These are phyloP conservation scores for Auanema freiburgensis DNA, from an alignment of 2,888 invertebrate species.

Conservation along the genomic window DNA sequence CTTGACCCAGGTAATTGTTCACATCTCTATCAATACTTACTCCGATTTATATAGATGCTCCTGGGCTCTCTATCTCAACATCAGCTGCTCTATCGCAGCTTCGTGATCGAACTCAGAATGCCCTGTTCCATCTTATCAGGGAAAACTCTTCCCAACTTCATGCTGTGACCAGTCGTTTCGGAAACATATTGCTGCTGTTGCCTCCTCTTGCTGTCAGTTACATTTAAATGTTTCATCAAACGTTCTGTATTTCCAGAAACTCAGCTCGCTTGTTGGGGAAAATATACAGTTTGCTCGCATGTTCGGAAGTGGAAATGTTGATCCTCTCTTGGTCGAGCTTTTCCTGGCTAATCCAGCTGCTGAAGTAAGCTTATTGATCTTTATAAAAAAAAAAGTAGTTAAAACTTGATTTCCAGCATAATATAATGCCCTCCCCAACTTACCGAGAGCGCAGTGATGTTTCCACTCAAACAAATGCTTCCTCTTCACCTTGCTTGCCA, in stretches of 20 bases:
- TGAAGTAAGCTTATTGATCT: constrained; percentile 20
- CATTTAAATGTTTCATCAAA: neutral
- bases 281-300: constrained; percentile 60
- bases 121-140: constrained; percentile 50
- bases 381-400: neutral
- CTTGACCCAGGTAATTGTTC: constrained; percentile 50
- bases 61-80: constrained; percentile 26
- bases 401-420: constrained; percentile 1
- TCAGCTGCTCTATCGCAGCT: constrained; percentile 41
- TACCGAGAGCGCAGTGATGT: constrained; percentile 21
- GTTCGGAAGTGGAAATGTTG: constrained; percentile 55
- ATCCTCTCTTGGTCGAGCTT: constrained; percentile 56
- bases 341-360: constrained; percentile 38
- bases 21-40: neutral
- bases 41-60: constrained; percentile 30
- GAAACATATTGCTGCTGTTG: constrained; percentile 55
- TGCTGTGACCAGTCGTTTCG: constrained; percentile 56
- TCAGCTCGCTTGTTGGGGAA: constrained; percentile 56
- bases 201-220: constrained; percentile 51
- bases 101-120: constrained; percentile 55
- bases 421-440: constrained; percentile 20
- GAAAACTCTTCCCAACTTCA: constrained; percentile 43
- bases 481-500: constrained; percentile 17
- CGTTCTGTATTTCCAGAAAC: constrained; percentile 35
- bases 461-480: constrained; percentile 23